These are phyloP conservation scores for Rhysida immarginata DNA, from an alignment of 1,140 invertebrate genomes.

Conservation along the genomic window DNA sequence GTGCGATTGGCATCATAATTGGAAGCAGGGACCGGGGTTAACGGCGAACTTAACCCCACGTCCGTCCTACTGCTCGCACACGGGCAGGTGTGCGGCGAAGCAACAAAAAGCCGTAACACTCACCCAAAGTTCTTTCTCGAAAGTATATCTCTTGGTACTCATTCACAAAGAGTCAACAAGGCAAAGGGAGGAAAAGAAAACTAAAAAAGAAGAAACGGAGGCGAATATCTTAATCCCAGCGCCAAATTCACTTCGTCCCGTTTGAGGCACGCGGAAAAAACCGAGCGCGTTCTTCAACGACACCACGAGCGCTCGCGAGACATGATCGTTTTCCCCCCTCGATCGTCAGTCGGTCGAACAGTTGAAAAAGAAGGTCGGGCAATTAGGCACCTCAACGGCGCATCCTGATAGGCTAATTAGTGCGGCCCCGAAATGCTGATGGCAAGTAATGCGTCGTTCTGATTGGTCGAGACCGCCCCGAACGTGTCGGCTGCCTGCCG, in stretches of 20 bases:
- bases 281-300: neutral
- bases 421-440: conserved; percentile 2
- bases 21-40: neutral
- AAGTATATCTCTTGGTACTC: neutral
- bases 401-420: conserved; percentile 9
- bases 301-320: neutral
- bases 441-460: neutral
- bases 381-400: neutral
- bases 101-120: neutral
- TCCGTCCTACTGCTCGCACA: neutral
- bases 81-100: neutral
- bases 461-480: neutral
- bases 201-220: neutral
- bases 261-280: neutral
- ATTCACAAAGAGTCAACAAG: no score
- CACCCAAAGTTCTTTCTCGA: neutral
- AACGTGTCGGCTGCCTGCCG: conserved; percentile 1
- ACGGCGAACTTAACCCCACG: neutral
- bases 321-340: no score
- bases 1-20: conserved; percentile 76
- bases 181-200: no score
- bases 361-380: neutral
- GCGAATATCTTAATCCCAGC: neutral
- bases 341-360: neutral
- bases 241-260: neutral